phyloP scores from a whole-genome alignment of 2,797 vertebrate species.

The Glyptemys insculpta region DNA sequence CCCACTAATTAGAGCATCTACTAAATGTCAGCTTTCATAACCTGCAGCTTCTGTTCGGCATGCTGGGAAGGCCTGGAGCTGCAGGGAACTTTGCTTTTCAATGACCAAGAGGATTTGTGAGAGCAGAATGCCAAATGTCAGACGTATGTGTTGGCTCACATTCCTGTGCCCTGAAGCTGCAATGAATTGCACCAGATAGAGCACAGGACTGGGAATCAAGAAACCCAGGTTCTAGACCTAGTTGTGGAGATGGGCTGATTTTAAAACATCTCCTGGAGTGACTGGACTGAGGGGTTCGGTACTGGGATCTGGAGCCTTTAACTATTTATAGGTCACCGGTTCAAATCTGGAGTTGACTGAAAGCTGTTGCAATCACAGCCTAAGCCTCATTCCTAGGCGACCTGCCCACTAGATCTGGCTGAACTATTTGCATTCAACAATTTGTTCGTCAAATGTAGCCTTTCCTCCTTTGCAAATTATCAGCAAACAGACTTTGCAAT shows the following conservation, averaged over 20 bases:
- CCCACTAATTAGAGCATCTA: constrained; percentile 72
- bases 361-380: background rate
- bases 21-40: constrained; percentile 46
- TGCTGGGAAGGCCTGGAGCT: constrained; percentile 29
- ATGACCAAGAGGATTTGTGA: background rate
- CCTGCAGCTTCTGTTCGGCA: constrained; percentile 4
- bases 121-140: background rate
- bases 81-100: background rate
- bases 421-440: background rate
- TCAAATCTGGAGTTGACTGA: background rate
- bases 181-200: constrained; percentile 10
- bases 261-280: background rate
- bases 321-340: background rate
- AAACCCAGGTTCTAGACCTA: background rate
- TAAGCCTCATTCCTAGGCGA: background rate
- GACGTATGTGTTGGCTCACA: rapidly evolving
- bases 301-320: background rate
- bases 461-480: rapidly evolving
- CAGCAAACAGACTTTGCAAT: background rate
- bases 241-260: background rate
- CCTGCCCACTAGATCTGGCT: background rate
- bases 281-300: background rate
- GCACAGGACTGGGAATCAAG: background rate
- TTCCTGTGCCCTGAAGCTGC: too few relatives aligned
- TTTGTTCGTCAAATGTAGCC: background rate